Conservation (phyloP, 2,113 vertebrate genomes). For the Illadopsis cleaveri region DNA sequence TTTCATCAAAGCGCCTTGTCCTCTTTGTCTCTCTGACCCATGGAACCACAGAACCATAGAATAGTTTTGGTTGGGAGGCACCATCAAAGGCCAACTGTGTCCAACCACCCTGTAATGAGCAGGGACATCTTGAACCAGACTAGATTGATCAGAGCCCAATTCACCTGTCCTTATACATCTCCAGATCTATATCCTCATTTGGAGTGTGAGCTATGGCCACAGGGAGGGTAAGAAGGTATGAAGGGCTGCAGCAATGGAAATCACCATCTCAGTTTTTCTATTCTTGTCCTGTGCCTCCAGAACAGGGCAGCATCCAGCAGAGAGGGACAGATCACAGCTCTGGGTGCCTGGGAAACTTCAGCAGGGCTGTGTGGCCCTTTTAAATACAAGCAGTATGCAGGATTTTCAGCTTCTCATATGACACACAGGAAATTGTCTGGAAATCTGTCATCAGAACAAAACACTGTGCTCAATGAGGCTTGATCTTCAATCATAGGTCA, state of each 20-base stretch:
- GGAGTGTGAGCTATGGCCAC: neutral
- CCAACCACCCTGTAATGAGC: neutral
- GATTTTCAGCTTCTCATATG: constrained; percentile 11
- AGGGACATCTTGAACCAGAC: neutral
- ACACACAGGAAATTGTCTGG: constrained; percentile 17
- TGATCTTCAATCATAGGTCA: constrained; percentile 34
- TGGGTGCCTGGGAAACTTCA: neutral
- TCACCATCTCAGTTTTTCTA: neutral
- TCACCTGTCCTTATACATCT: accelerated
- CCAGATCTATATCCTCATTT: neutral
- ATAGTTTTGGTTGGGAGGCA: neutral
- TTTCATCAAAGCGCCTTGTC: neutral
- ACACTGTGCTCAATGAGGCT: constrained; percentile 27
- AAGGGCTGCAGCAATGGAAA: neutral
- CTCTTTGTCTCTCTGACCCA: neutral
- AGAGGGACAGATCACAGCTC: neutral
- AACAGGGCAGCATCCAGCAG: neutral
- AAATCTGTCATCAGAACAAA: constrained; percentile 30
- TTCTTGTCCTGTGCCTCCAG: neutral
- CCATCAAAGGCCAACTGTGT: neutral
- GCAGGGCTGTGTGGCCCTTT: neutral
- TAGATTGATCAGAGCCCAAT: neutral
- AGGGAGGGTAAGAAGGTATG: neutral
- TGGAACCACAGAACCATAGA: neutral
- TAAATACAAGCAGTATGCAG: neutral